Conservation (phyloP, 2,797 vertebrate genomes). For the Rhynchotus rufescens region DNA sequence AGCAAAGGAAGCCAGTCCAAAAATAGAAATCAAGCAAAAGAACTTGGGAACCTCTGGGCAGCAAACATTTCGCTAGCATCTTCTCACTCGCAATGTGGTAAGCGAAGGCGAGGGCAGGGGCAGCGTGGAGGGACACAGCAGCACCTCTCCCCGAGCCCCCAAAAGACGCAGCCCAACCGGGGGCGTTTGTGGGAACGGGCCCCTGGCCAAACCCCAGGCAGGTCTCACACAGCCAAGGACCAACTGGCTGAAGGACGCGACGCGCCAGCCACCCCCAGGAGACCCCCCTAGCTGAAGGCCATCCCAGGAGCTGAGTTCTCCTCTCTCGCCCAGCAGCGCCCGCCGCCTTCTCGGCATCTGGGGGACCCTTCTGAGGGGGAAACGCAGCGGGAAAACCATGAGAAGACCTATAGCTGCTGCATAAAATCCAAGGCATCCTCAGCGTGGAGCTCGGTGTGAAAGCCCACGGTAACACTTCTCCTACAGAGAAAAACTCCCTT, state of each 20-base stretch:
- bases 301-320: background rate
- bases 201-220: background rate
- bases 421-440: slow-evolving; percentile 26
- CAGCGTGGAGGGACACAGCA: background rate
- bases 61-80: slow-evolving; percentile 42
- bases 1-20: slow-evolving; percentile 36
- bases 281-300: background rate
- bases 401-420: background rate
- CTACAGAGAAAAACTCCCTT: background rate
- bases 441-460: background rate
- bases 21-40: slow-evolving; percentile 54
- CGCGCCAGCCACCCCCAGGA: background rate
- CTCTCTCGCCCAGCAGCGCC: background rate
- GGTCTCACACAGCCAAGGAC: background rate
- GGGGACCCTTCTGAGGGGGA: background rate
- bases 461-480: background rate
- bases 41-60: slow-evolving; percentile 30
- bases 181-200: background rate
- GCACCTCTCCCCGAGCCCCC: background rate
- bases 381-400: background rate
- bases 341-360: background rate
- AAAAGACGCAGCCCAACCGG: background rate
- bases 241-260: background rate
- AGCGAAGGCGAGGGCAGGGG: background rate
- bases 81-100: background rate